Evolutionary conservation across 2,113 vertebrate genomes (phyloP), one percentile per base, ranked within the genome.

Genomic region (Engraulis encrasicolus): DNA sequence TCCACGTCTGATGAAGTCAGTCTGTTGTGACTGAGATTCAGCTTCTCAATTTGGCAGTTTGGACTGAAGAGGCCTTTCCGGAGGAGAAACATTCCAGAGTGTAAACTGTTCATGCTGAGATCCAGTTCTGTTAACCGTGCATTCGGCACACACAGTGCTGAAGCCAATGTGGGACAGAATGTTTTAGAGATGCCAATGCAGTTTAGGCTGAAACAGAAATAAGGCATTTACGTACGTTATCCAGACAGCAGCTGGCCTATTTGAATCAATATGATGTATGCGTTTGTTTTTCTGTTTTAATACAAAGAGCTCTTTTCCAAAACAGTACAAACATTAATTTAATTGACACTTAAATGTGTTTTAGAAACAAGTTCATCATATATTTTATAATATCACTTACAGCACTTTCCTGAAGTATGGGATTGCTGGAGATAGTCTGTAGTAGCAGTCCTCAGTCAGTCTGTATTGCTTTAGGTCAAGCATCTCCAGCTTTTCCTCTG

Each of bases 141-240:
- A 71, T 71, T 71, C 17, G 61, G 61, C 61, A 71, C 27, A 34
- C 61, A 71, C 27, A 71, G 31, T 34, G 61, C 61, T 71, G 27
- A 71, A 71, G 61, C 31, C 61, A 71, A 71, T 71, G 27, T 71
- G 11, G 61, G 61, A 71, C 11, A 71, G 14, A 71, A 34, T 12
- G 9, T 31, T 34, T 71, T 71, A 34, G 61, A 34, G 61, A 71
- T 71, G 31, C 61, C 61, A 71, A 71, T 71, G 61, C 61, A 71
- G 31, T 71, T 71, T 71, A 71, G 31, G 61, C 27, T 71, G 27
- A 34, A 71, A 34, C 17, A 71, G 12, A 12, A 15, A 17, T 9
- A 4, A 71, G 61, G 15, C 27, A 71, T 71, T 34, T 66, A 34
- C 17, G 31, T 71, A 4, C 31, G 61, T 14, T 17, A 27, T n/a